Conservation (phyloP, 1,140 invertebrate genomes). For the Neodiprion lecontei region DNA sequence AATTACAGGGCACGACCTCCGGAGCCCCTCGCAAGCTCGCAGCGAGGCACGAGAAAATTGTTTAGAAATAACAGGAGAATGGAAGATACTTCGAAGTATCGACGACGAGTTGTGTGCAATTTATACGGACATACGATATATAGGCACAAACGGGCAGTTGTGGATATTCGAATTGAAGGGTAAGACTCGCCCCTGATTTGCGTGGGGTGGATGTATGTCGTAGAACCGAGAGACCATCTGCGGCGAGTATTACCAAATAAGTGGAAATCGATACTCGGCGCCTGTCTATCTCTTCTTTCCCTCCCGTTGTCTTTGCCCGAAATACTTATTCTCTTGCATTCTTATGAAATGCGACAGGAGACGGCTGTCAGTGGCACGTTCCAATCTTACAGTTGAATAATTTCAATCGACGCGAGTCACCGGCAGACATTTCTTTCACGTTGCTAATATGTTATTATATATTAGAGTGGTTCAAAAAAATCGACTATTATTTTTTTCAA, state of each 20-base stretch:
- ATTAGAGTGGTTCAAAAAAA: too few species aligned
- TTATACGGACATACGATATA: too few species aligned
- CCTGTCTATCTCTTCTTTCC: neutral
- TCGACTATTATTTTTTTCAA: too few species aligned
- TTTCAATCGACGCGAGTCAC: neutral
- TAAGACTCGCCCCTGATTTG: neutral
- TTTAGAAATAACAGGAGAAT: too few species aligned
- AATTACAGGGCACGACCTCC: neutral
- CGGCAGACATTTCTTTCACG: neutral
- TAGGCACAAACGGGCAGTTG: too few species aligned
- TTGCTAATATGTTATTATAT: too few species aligned
- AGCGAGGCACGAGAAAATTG: too few species aligned
- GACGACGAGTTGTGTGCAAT: too few species aligned
- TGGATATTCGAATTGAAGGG: too few species aligned
- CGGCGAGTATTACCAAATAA: conserved; percentile 4
- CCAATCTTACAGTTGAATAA: neutral
- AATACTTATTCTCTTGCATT: neutral
- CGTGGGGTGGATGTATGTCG: neutral
- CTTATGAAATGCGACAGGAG: neutral
- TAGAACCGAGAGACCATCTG: neutral
- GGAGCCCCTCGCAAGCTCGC: too few species aligned
- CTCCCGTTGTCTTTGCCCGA: neutral
- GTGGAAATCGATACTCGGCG: neutral
- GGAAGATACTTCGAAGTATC: too few species aligned
- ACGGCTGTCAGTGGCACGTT: neutral